Evolutionary conservation across 2,113 vertebrate species (phyloP), one percentile per base, ranked within the genome.

Genomic region (Balaeniceps rex): DNA sequence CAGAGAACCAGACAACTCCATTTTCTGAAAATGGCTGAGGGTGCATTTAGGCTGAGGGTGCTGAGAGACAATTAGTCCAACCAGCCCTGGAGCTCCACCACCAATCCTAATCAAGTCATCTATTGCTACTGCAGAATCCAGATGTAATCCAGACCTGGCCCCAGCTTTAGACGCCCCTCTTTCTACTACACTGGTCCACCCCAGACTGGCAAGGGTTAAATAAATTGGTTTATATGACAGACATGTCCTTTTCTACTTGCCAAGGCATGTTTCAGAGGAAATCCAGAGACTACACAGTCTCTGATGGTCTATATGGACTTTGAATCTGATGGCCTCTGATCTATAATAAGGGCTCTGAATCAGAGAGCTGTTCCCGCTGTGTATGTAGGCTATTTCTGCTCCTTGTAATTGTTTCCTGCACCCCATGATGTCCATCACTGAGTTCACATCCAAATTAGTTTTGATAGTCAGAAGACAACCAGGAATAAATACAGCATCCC

Each of bases 291-390:
- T 2, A 8, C 22, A 49, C 33, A 24, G 38, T 63, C 76, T 80
- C 78, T 82, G 44, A 61, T 33, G 75, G 36, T 79, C 87, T 83
- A 29, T 72, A 89, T 0, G 0, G 81, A 34, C 84, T 93, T 95
- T 94, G 84, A 96, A 87, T 87, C 68, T 69, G 76, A 60, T 5
- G 10, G 82, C 23, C 84, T 96, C 61, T 93, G 95, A 92, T 95
- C 80, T 90, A 15, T 75, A 92, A 87, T 16, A 79, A 87, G 40
- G 65, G 14, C 49, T 87, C 86, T 82, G 83, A 82, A 82, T 75
- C 38, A 61, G 83, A 84, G 47, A 84, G 47, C 57, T 84, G 42
- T 34, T 92, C 92, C 91, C 3, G 8, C 94, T 89, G 90, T 42
- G 72, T 71, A 16, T 22, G 65, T 49, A 38, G 72, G 86, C 52